Evolutionary conservation across 2,888 invertebrate genomes (phyloP), one percentile per base, ranked within the genome.

Genomic region (Drosophila fungiperda): DNA sequence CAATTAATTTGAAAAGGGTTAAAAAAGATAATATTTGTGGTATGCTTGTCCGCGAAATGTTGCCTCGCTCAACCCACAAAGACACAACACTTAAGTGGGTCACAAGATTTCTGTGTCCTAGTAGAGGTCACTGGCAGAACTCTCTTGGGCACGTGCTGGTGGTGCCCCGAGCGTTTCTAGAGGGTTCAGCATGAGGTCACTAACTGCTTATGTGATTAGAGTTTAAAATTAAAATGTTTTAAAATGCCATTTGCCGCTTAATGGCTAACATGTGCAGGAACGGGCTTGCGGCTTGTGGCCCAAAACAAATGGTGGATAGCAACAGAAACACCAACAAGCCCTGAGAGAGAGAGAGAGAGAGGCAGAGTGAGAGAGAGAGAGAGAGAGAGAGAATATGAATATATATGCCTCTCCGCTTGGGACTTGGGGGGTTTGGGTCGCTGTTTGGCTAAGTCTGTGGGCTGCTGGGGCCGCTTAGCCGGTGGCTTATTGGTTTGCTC

Each of bases 151-250:
- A 40, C 40, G 40, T 40, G n/a, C n/a, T 23, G 23, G 15, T 23
- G 45, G 15, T 23, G 7, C 23, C 4, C 4, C 45, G 23, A 15
- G 15, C 17, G 17, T 38, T 38, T 17, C 8, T 38, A 3, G 8
- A 38, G 2, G 2, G 45, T 23, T 23, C 15, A 15, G 40, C 20
- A 49, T 69, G 45, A 64, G 69, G 64, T 73, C 67, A 61, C 33
- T 64, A 49, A 64, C 42, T 60, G 48, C 65, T 76, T 64, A 76
- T 76, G 64, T 58, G 74, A 64, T 75, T 69, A 76, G 70, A 52
- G 48, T 23, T 69, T 69, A 23, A 69, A 69, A 57, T 74, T 61
- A 58, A 69, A 74, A 64, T 69, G 35, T 32, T 57, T 68, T 61
- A 61, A 69, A 74, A 64, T 69, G 35, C 36, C 53, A 60, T 54